A percentile compares a stretch with the other conserved stretches of the same genome.
These are phyloP conservation scores for Podarcis cretensis DNA, from an alignment of 2,113 vertebrate genomes.

Conservation along the genomic window DNA sequence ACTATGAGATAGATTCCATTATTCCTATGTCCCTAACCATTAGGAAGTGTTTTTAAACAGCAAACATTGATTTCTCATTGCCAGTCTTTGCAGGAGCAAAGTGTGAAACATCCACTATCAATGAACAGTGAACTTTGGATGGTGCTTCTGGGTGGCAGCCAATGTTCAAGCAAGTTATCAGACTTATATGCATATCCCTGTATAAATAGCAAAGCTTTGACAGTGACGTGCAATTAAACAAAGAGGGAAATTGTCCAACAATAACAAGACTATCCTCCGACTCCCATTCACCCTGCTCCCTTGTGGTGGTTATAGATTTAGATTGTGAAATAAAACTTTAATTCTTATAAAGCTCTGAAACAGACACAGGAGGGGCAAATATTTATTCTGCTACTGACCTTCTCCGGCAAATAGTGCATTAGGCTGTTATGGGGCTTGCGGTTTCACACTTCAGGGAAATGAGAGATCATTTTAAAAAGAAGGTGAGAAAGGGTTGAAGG, in stretches of 20 bases:
- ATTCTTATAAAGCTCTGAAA: constrained; percentile 57
- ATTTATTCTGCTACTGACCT: constrained; percentile 78
- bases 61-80: not conserved
- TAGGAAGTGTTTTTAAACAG: not conserved
- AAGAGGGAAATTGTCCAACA: not conserved
- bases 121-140: not conserved
- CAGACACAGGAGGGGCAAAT: constrained; percentile 69
- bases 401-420: constrained; percentile 72
- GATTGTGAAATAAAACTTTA: constrained; percentile 60
- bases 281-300: constrained; percentile 13
- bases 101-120: not conserved
- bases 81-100: not conserved
- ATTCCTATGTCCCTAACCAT: not conserved
- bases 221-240: not conserved
- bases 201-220: not conserved
- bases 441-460: constrained; percentile 4
- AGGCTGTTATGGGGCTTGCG: constrained; percentile 1
- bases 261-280: not conserved
- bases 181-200: not conserved
- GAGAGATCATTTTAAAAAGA: constrained; percentile 46
- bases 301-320: constrained; percentile 28
- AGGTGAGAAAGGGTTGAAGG: not conserved
- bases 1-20: too few relatives aligned
- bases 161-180: not conserved
- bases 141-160: not conserved